Base-by-base conservation (phyloP, 1,140 invertebrate species). In the Drosophila arizonae region DNA sequence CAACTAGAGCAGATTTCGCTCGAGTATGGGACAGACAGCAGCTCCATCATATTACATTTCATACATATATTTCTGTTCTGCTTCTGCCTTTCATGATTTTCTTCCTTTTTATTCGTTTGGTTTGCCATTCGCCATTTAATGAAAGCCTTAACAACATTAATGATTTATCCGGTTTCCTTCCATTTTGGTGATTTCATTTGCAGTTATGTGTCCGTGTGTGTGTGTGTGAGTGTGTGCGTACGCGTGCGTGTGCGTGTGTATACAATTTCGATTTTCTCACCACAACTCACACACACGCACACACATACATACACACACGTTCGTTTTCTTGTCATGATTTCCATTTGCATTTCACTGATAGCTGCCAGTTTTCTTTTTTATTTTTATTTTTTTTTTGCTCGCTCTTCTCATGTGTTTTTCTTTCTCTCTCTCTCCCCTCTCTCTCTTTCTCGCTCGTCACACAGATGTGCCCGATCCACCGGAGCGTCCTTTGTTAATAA, bases 391-490 rank as follows among this genome's bases (percentile, higher is more conserved):
- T 17, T 17, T 17, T n/a, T n/a, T n/a, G 52, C 72, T 75, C 45
- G 52, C 72, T 75, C 28, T 63, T 71, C 72, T 75, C 56, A 70
- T 77, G 60, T 67, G 72, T 33, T 60, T 55, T 55, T 56, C 36
- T 28, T 13, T 33, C n/a, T 60, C n/a, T 8, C 30, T 36, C n/a
- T 56, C 58, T 45, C 24, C 55, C 48, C 30, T 36, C n/a, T 56
- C 52, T 45, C 24, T 61, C 48, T 46, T n/a, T 71, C 55, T 73
- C 58, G 73, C 43, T 52, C 73, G 79, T 55, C 69, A 51, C 61
- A 51, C 92, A 95, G 94, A 95, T 92, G 94, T 95, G 79, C 93
- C 94, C 91, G 95, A 95, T 92, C 94, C 95, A 60, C 95, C 95
- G 58, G 95, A 95, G 73, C 93, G 94, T 61, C 95, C 95, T 55